A percentile compares a stretch with the other conserved stretches of the same genome.
phyloP scores from a whole-genome alignment of 2,888 invertebrate species.

The Pollenia labialis region DNA sequence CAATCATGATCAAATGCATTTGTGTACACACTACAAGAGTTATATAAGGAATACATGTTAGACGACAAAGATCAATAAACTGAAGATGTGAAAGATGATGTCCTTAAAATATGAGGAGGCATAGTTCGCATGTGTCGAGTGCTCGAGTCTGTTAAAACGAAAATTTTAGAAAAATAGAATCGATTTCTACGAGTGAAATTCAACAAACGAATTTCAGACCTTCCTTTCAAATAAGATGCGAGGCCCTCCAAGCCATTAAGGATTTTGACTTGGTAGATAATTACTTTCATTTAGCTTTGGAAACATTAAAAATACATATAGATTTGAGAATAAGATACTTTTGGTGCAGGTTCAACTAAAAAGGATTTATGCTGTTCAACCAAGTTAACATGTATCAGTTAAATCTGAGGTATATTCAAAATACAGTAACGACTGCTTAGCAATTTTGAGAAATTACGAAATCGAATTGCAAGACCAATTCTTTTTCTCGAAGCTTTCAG shows the following conservation, averaged over 20 bases:
- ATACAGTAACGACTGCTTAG: not conserved
- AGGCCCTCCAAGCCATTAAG: slow-evolving; percentile 35
- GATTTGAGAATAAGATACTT: slow-evolving; percentile 27
- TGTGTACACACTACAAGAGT: too few species aligned
- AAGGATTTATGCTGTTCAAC: not conserved
- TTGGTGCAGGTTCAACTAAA: not conserved
- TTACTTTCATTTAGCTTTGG: slow-evolving; percentile 38
- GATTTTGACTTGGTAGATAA: slow-evolving; percentile 25
- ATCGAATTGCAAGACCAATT: not conserved
- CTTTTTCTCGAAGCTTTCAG: slow-evolving; percentile 14
- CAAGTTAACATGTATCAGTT: not conserved
- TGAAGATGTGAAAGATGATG: too few species aligned
- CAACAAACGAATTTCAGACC: too few species aligned
- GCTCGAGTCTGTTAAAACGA: too few species aligned
- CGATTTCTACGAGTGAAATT: too few species aligned
- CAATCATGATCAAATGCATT: too few species aligned
- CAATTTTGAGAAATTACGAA: not conserved
- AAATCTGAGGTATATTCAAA: not conserved
- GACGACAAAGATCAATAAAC: too few species aligned
- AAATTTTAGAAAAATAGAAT: too few species aligned
- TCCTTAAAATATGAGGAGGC: too few species aligned
- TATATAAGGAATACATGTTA: too few species aligned
- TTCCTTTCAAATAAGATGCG: slow-evolving; percentile 13
- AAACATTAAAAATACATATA: not conserved
- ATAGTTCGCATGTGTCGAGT: too few species aligned